Conservation (phyloP, 2,113 vertebrate species). For the Nothocercus julius region DNA sequence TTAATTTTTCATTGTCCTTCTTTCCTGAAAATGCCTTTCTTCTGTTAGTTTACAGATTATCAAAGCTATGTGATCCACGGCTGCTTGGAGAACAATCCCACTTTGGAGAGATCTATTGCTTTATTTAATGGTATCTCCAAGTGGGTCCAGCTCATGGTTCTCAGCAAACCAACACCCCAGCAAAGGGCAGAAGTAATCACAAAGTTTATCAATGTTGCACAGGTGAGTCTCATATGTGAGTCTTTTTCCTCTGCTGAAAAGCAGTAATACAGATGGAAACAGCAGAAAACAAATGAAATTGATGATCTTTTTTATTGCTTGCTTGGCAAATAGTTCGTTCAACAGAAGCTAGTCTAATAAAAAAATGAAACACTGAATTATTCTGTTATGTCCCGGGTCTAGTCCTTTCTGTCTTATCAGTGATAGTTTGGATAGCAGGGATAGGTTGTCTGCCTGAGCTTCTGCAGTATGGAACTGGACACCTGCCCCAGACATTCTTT, state of each 20-base stretch:
- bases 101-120: slow-evolving; percentile 94
- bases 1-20: not conserved
- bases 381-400: not conserved
- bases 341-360: not conserved
- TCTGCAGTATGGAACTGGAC: not conserved
- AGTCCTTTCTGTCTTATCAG: not conserved
- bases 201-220: slow-evolving; percentile 96
- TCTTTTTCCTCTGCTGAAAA: not conserved
- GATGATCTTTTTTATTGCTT: not conserved
- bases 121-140: slow-evolving; percentile 97
- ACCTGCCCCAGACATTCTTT: not conserved
- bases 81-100: slow-evolving; percentile 92
- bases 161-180: slow-evolving; percentile 95
- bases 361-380: not conserved
- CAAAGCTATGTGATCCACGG: slow-evolving; percentile 95
- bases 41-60: slow-evolving; percentile 93
- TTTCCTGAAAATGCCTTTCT: slow-evolving; percentile 15
- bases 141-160: slow-evolving; percentile 98
- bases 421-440: not conserved
- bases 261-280: not conserved
- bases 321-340: not conserved
- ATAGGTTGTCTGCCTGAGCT: not conserved
- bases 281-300: not conserved
- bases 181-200: slow-evolving; percentile 95
- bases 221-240: slow-evolving; percentile 77